A percentile compares a stretch with the other conserved stretches of the same genome.
phyloP scores from a whole-genome alignment of 2,113 vertebrate genomes.

The Amblyopsis rosae region DNA sequence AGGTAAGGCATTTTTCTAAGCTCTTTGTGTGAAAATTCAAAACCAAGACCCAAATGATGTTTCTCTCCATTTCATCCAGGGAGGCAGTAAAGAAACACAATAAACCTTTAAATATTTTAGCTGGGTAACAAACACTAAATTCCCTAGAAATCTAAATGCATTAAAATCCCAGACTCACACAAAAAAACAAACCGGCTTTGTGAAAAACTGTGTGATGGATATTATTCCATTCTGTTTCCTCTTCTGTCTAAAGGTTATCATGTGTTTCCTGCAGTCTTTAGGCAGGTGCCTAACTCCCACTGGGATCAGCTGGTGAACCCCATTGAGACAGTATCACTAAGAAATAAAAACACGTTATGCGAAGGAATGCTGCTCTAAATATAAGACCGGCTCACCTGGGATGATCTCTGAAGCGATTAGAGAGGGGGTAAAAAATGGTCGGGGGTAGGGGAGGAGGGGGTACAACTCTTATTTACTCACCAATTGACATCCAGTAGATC shows the following conservation, averaged over 20 bases:
- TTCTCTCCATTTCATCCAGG: background rate
- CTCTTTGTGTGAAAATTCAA: background rate
- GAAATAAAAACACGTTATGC: slow-evolving; percentile 24
- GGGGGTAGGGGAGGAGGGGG: no score
- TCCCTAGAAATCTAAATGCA: no score
- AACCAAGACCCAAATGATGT: background rate
- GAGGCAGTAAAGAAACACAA: background rate
- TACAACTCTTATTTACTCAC: slow-evolving; percentile 71
- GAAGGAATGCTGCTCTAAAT: slow-evolving; percentile 13
- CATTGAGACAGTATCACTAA: slow-evolving; percentile 19
- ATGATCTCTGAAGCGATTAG: background rate
- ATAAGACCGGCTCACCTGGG: background rate
- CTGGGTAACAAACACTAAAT: no score
- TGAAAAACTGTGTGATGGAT: background rate
- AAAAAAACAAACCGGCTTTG: background rate
- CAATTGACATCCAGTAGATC: slow-evolving; percentile 93
- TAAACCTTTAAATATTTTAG: background rate
- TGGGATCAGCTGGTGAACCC: slow-evolving; percentile 8
- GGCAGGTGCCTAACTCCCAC: slow-evolving; percentile 18
- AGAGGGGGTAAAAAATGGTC: no score
- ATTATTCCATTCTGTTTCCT: slow-evolving; percentile 7
- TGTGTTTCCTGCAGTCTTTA: slow-evolving; percentile 26
- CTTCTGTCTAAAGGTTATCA: slow-evolving; percentile 5
- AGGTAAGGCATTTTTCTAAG: background rate
- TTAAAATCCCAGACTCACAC: no score